A percentile compares a stretch with the other conserved stretches of the same genome.
These are phyloP conservation scores for Melieria omissa DNA, from an alignment of 2,888 invertebrate genomes.

Conservation along the genomic window DNA sequence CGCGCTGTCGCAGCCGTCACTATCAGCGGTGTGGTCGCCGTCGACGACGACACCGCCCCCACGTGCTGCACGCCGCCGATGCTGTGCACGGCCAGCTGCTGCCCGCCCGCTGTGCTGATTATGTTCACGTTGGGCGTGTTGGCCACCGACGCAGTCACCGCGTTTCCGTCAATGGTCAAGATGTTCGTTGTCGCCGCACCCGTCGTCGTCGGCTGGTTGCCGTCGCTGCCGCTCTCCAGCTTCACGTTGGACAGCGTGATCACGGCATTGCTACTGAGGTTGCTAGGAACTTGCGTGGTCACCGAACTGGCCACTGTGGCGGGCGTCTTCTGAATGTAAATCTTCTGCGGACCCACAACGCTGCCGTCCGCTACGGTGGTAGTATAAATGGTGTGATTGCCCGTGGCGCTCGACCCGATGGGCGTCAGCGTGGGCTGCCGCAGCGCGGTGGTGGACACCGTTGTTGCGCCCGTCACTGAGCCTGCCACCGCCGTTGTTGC, in stretches of 20 bases:
- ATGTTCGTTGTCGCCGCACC: slow-evolving; percentile 27
- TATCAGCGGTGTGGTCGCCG: slow-evolving; percentile 54
- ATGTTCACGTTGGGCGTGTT: slow-evolving; percentile 53
- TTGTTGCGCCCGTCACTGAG: slow-evolving; percentile 45
- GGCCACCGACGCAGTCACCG: slow-evolving; percentile 18
- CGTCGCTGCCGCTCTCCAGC: slow-evolving; percentile 54
- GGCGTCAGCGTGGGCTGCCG: slow-evolving; percentile 55
- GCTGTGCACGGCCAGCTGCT: slow-evolving; percentile 61
- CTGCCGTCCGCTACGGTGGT: slow-evolving; percentile 56
- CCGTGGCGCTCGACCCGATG: slow-evolving; percentile 53
- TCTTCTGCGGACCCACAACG: slow-evolving; percentile 54
- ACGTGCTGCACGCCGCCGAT: slow-evolving; percentile 54
- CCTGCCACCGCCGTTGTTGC: slow-evolving; percentile 40
- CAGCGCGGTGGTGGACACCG: slow-evolving; percentile 44
- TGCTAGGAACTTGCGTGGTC: slow-evolving; percentile 51
- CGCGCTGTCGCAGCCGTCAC: slow-evolving; percentile 58
- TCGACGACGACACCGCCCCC: slow-evolving; percentile 38
- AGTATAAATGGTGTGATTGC: slow-evolving; percentile 63
- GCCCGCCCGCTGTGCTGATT: slow-evolving; percentile 59
- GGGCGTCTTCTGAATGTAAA: slow-evolving; percentile 58
- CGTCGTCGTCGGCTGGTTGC: slow-evolving; percentile 41
- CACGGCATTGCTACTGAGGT: slow-evolving; percentile 57
- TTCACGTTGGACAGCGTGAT: slow-evolving; percentile 62
- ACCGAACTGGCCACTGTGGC: slow-evolving; percentile 39
- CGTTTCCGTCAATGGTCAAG: slow-evolving; percentile 41